Conservation (phyloP, 1,140 invertebrate species). For the Diorhabda elongata region DNA sequence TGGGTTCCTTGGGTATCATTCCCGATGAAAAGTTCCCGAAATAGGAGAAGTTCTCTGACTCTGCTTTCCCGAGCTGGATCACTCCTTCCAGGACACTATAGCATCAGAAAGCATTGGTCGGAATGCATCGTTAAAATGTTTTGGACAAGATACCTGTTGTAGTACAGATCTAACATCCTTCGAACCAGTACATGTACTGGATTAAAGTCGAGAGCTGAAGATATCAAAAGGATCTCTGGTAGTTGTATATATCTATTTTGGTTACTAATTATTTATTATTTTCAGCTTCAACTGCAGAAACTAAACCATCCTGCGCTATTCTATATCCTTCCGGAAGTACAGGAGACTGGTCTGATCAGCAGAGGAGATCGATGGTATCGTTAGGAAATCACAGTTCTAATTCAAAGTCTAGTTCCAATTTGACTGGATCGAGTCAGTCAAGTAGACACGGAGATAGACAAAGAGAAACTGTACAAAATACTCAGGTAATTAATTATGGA, state of each 20-base stretch:
- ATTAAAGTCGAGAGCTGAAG: no score
- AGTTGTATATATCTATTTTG: not conserved
- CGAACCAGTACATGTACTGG: no score
- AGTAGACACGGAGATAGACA: constrained; percentile 44
- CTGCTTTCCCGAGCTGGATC: no score
- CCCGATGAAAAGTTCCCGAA: no score
- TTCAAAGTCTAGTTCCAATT: constrained; percentile 67
- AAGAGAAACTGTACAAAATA: constrained; percentile 36
- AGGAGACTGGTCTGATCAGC: constrained; percentile 58
- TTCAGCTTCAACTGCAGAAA: constrained; percentile 60
- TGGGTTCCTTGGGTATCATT: no score
- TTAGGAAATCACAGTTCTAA: constrained; percentile 67
- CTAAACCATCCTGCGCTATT: constrained; percentile 63
- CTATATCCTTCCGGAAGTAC: constrained; percentile 54
- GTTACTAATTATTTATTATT: constrained; percentile 14
- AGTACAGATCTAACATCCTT: no score
- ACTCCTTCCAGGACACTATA: no score
- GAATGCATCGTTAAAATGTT: no score
- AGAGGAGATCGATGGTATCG: constrained; percentile 66
- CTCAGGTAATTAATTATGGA: constrained; percentile 25
- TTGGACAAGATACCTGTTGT: no score
- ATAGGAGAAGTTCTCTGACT: no score
- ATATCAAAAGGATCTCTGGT: no score
- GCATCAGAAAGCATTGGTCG: no score
- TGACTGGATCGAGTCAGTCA: constrained; percentile 53